Evolutionary conservation across 2,888 invertebrate genomes (phyloP).

Genomic region (Stenichneumon culpator): DNA sequence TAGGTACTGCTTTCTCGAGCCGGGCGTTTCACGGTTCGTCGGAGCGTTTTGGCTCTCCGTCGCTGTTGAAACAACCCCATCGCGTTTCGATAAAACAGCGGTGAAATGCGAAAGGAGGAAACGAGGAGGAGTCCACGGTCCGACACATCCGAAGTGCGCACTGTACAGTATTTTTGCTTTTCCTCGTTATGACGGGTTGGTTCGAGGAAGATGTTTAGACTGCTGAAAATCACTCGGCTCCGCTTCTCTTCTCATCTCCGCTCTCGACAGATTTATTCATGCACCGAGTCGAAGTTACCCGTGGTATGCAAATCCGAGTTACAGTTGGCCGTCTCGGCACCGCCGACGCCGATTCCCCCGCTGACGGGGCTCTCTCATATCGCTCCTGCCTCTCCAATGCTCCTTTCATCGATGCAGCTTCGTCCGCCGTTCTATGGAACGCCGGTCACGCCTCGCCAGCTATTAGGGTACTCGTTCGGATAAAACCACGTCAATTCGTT

Average conservation of each 20-base stretch:
- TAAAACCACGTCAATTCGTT: slow-evolving; percentile 61
- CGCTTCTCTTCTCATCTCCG: slow-evolving; percentile 30
- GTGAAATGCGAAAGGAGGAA: too few species aligned
- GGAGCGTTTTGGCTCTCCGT: neutral
- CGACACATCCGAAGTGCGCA: neutral
- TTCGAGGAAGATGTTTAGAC: slow-evolving; percentile 73
- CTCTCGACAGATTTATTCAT: slow-evolving; percentile 76
- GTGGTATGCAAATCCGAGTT: slow-evolving; percentile 78
- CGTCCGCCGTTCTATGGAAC: slow-evolving; percentile 6
- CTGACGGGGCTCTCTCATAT: slow-evolving; percentile 66
- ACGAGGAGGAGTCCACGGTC: neutral
- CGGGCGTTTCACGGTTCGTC: too few species aligned
- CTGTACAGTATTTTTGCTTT: neutral
- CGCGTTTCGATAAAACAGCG: neutral
- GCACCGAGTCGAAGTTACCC: slow-evolving; percentile 67
- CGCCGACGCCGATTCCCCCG: slow-evolving; percentile 43
- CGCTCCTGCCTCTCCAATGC: neutral
- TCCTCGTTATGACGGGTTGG: slow-evolving; percentile 9
- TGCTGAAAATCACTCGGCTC: slow-evolving; percentile 74
- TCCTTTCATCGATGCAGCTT: neutral
- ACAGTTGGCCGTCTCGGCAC: slow-evolving; percentile 70
- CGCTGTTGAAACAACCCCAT: neutral
- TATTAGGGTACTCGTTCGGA: slow-evolving; percentile 70
- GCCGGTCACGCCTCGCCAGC: slow-evolving; percentile 70
- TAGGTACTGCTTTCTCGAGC: neutral